Percentiles rank a stretch among this genome's conserved stretches.
phyloP scores from a whole-genome alignment of 2,888 invertebrate species.

The Protonemura montana region DNA sequence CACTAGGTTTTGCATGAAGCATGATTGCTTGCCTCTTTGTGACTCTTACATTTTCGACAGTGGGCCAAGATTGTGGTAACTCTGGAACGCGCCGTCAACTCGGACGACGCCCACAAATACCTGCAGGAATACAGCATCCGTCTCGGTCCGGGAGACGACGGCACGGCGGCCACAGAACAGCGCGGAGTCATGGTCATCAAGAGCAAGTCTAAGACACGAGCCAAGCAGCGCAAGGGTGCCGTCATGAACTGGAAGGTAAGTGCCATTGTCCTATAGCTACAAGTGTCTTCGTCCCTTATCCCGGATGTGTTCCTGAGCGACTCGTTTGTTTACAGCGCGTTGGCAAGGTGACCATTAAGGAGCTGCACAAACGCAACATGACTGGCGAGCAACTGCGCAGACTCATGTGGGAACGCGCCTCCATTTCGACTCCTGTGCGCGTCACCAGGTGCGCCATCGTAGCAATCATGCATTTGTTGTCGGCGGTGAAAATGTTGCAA shows the following conservation, averaged over 20 bases:
- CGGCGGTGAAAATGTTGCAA: too few species aligned
- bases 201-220: conserved; percentile 93
- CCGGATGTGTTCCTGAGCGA: too few species aligned
- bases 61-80: conserved; percentile 99
- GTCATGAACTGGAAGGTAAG: conserved; percentile 95
- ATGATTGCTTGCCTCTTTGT: neutral
- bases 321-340: conserved; percentile 74
- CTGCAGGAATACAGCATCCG: conserved; percentile 95
- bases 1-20: neutral
- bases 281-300: too few species aligned
- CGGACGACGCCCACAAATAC: conserved; percentile 88
- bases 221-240: conserved; percentile 95
- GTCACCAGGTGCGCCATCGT: conserved; percentile 55
- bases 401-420: conserved; percentile 91
- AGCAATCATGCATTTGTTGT: too few species aligned
- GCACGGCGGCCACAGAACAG: conserved; percentile 74
- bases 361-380: conserved; percentile 81
- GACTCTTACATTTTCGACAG: conserved; percentile 67
- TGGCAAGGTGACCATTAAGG: conserved; percentile 85
- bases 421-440: conserved; percentile 86
- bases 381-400: conserved; percentile 86
- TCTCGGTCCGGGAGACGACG: conserved; percentile 83
- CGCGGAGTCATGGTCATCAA: conserved; percentile 98
- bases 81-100: conserved; percentile 90
- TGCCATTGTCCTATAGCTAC: too few species aligned